These are phyloP conservation scores for Gallinago undulata DNA, from an alignment of 2,113 vertebrate species.

Conservation along the genomic window DNA sequence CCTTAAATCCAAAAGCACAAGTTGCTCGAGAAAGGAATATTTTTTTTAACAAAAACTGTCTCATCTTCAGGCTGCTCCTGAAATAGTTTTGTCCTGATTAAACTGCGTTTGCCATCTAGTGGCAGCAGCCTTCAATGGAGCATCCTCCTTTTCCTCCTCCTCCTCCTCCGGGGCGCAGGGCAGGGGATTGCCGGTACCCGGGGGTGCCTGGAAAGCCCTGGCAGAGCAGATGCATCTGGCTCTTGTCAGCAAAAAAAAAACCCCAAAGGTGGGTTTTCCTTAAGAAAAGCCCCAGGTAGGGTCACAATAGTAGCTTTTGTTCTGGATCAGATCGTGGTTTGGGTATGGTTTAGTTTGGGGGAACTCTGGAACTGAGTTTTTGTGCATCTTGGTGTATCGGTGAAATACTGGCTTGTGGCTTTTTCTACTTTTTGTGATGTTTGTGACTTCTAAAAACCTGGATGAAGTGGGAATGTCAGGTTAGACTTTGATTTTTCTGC, in stretches of 20 bases:
- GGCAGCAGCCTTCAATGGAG: constrained; percentile 22
- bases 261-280: neutral
- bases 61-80: neutral
- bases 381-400: neutral
- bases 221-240: neutral
- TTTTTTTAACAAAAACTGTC: neutral
- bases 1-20: neutral
- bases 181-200: too few relatives aligned
- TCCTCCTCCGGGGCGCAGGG: neutral
- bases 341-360: neutral
- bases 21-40: neutral
- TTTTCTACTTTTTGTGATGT: neutral
- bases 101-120: constrained; percentile 76
- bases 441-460: neutral
- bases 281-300: neutral
- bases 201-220: neutral
- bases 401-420: neutral
- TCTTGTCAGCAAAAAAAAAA: neutral
- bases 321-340: fast-evolving
- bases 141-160: neutral
- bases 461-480: fast-evolving
- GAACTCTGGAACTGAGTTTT: neutral
- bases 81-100: neutral
- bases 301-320: fast-evolving
- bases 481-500: neutral